phyloP scores from a whole-genome alignment of 2,113 vertebrate species.

The Propithecus coquereli region DNA sequence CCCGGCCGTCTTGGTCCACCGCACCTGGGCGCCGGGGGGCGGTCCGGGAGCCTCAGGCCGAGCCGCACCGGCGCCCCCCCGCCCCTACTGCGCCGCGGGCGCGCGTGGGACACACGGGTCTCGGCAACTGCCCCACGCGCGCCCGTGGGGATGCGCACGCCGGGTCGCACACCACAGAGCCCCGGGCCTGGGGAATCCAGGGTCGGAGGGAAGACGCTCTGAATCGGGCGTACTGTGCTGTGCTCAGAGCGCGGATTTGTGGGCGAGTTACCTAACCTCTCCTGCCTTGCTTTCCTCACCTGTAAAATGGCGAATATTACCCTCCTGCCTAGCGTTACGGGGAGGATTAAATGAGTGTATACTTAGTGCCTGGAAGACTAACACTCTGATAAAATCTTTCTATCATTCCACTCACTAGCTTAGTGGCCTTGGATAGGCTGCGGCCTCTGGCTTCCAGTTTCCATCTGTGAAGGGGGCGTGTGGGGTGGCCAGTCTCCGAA shows the following conservation, averaged over 20 bases:
- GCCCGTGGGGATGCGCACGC: neutral
- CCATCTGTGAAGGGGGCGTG: neutral
- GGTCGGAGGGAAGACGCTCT: neutral
- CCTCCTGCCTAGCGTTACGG: neutral
- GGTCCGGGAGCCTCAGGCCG: neutral
- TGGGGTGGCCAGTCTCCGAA: neutral
- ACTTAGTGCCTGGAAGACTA: neutral
- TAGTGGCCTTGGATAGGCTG: neutral
- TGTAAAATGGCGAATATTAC: neutral
- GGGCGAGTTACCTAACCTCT: neutral
- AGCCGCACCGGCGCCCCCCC: accelerated
- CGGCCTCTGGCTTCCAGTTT: neutral
- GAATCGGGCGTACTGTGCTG: neutral
- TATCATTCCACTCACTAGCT: neutral
- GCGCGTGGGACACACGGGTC: accelerated
- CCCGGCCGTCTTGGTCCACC: conserved; percentile 98
- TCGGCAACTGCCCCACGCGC: neutral
- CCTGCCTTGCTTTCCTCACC: neutral
- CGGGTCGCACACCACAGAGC: neutral
- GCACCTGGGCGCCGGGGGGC: conserved; percentile 83
- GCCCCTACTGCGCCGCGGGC: accelerated
- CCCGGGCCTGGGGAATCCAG: neutral
- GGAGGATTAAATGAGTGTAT: neutral
- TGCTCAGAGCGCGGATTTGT: neutral
- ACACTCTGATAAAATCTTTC: neutral